Evolutionary conservation across 2,113 vertebrate species (phyloP).

Genomic region (Psephotus haematonotus): DNA sequence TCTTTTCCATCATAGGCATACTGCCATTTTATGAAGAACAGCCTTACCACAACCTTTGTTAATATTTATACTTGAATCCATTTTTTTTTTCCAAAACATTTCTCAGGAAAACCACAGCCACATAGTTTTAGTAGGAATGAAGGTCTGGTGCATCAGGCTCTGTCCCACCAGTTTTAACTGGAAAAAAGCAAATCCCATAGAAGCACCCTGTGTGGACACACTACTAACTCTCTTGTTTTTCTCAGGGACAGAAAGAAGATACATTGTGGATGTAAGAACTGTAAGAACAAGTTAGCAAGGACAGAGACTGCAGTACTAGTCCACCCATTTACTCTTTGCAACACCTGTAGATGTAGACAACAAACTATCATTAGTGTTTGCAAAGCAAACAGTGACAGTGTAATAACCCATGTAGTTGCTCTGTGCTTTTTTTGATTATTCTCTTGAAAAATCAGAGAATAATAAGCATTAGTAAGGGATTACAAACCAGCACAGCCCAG

Average conservation of each 20-base stretch:
- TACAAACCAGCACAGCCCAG: not conserved
- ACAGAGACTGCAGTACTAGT: not conserved
- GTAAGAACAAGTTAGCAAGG: not conserved
- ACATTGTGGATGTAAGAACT: not conserved
- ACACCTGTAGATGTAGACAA: not conserved
- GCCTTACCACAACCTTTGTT: not conserved
- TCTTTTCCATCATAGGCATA: not conserved
- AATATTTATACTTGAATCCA: not conserved
- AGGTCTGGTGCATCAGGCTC: not conserved
- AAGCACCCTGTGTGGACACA: not conserved
- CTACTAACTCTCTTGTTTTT: not conserved
- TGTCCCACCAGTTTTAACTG: not conserved
- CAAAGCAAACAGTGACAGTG: not conserved
- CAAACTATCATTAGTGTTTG: not conserved
- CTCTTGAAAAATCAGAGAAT: not conserved
- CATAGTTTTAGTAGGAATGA: not conserved
- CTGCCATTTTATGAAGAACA: not conserved
- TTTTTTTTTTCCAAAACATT: not conserved
- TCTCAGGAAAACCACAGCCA: slow-evolving; percentile 21
- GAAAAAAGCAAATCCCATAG: not conserved
- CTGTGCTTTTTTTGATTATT: not conserved
- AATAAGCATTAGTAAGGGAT: not conserved
- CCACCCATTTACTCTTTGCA: not conserved
- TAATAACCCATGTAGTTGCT: not conserved
- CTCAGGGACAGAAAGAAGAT: not conserved